These are phyloP conservation scores for Teleopsis dalmanni DNA, from an alignment of 1,140 invertebrate genomes.

Conservation along the genomic window DNA sequence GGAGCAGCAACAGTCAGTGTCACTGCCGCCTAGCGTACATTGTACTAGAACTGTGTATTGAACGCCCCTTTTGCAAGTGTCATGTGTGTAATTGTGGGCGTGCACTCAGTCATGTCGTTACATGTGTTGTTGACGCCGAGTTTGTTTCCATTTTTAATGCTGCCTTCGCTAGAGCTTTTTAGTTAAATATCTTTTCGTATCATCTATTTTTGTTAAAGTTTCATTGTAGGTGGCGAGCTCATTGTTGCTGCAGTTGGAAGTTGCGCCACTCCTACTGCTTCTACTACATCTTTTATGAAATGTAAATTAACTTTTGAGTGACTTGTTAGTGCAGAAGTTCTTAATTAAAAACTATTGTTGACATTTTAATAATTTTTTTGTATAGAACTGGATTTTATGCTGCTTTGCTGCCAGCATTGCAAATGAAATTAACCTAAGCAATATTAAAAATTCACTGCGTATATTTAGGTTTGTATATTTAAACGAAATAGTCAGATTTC, in stretches of 20 bases:
- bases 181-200: neutral
- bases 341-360: conserved; percentile 13
- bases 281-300: conserved; percentile 1
- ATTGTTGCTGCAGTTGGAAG: neutral
- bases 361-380: too few relatives aligned
- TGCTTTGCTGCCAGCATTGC: too few relatives aligned
- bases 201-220: neutral
- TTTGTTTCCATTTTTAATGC: neutral
- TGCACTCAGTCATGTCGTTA: neutral
- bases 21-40: too few relatives aligned
- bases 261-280: neutral
- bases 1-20: too few relatives aligned
- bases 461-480: too few relatives aligned
- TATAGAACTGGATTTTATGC: too few relatives aligned
- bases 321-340: conserved; percentile 10
- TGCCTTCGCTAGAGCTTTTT: neutral
- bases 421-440: too few relatives aligned
- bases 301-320: conserved; percentile 6
- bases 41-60: too few relatives aligned
- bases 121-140: neutral
- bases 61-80: too few relatives aligned
- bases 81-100: neutral
- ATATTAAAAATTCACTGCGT: too few relatives aligned
- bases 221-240: neutral
- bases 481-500: too few relatives aligned